These are phyloP conservation scores for Sterrhoptilus dennistouni DNA, from an alignment of 2,113 vertebrate genomes.

Conservation along the genomic window DNA sequence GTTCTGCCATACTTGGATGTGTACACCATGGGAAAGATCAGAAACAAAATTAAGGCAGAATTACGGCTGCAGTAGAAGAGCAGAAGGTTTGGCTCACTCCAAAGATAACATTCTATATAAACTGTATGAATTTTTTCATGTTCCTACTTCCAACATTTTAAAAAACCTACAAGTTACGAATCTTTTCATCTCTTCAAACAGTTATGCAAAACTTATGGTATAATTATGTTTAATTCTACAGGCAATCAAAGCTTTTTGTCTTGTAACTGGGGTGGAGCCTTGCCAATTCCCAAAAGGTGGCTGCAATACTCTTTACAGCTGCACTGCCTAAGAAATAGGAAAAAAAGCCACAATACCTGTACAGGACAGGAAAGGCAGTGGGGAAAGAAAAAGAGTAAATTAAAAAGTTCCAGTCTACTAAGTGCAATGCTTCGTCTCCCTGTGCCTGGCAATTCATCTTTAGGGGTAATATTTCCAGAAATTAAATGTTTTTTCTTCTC, in stretches of 20 bases:
- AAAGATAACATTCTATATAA: background rate
- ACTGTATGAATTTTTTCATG: background rate
- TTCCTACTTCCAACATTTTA: slow-evolving; percentile 9
- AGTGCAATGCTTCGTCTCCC: background rate
- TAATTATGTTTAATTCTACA: slow-evolving; percentile 13
- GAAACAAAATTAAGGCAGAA: slow-evolving; percentile 12
- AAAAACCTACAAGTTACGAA: background rate
- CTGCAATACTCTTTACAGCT: background rate
- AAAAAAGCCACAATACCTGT: background rate
- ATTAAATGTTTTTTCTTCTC: background rate
- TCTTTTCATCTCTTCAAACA: slow-evolving; percentile 53
- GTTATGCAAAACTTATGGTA: slow-evolving; percentile 32
- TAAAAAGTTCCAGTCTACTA: background rate
- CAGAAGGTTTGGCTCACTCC: slow-evolving; percentile 11
- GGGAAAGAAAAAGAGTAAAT: background rate
- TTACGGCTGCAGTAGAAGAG: background rate
- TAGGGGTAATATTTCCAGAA: background rate
- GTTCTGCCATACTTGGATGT: background rate
- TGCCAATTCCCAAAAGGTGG: background rate
- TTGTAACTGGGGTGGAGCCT: background rate
- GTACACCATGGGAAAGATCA: slow-evolving; percentile 40
- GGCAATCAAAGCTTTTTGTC: slow-evolving; percentile 48
- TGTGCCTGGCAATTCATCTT: background rate
- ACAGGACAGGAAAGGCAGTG: background rate
- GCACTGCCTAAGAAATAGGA: background rate